Conservation (phyloP, 1,140 invertebrate species). For the Neotoxoptera formosana region DNA sequence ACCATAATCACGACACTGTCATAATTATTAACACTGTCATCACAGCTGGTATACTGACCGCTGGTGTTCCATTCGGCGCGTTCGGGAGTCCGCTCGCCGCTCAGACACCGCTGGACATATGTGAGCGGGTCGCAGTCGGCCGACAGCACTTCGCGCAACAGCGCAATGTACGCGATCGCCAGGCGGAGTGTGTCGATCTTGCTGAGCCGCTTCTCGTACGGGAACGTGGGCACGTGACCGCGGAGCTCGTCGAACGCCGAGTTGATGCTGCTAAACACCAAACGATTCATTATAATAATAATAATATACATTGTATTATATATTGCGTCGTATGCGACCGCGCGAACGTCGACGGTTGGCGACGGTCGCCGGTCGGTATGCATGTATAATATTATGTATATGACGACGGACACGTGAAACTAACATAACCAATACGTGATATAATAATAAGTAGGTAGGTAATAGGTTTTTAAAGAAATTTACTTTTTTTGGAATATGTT, state of each 20-base stretch:
- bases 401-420: background rate
- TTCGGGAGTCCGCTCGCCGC: slow-evolving; percentile 82
- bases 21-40: too few relatives aligned
- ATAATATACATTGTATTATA: too few relatives aligned
- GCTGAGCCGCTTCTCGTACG: slow-evolving; percentile 95
- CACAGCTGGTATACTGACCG: slow-evolving; percentile 73
- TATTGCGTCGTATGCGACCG: background rate
- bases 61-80: slow-evolving; percentile 95
- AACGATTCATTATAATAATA: slow-evolving; percentile 46
- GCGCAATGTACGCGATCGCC: slow-evolving; percentile 95
- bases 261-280: slow-evolving; percentile 91
- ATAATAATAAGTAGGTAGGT: too few relatives aligned
- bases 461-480: too few relatives aligned
- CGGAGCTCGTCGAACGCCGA: slow-evolving; percentile 95
- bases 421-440: too few relatives aligned
- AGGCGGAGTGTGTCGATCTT: slow-evolving; percentile 96
- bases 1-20: too few relatives aligned
- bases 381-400: background rate
- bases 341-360: too few relatives aligned
- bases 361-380: background rate
- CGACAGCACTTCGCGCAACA: slow-evolving; percentile 88
- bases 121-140: slow-evolving; percentile 90
- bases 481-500: too few relatives aligned
- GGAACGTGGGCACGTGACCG: slow-evolving; percentile 96
- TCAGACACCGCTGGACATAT: slow-evolving; percentile 90